phyloP scores from a whole-genome alignment of 2,113 vertebrate genomes.

The Bos javanicus region DNA sequence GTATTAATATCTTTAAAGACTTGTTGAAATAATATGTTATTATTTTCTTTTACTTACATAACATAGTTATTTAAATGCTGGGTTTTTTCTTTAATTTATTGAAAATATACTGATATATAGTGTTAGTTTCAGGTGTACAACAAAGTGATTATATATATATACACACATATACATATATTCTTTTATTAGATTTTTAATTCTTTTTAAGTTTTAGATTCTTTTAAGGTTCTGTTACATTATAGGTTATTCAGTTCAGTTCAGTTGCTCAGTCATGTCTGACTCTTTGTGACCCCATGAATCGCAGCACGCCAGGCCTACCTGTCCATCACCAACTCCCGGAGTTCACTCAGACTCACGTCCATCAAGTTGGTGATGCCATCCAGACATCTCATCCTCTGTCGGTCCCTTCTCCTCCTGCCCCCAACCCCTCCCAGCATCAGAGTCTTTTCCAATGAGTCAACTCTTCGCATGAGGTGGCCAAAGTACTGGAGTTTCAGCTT shows the following conservation, averaged over 20 bases:
- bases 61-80: not conserved
- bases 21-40: not conserved
- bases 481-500: too few relatives aligned
- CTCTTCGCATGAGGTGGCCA: too few relatives aligned
- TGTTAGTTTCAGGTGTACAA: not conserved
- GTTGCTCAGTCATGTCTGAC: accelerated
- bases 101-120: not conserved
- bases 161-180: not conserved
- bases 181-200: not conserved
- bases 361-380: too few relatives aligned
- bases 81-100: not conserved
- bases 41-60: not conserved
- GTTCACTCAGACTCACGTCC: too few relatives aligned
- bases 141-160: not conserved
- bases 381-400: too few relatives aligned
- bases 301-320: too few relatives aligned
- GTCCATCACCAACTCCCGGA: too few relatives aligned
- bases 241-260: not conserved
- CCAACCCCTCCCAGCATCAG: too few relatives aligned
- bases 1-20: not conserved
- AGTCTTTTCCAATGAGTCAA: too few relatives aligned
- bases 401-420: too few relatives aligned
- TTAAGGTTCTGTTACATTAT: not conserved
- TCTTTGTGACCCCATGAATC: too few relatives aligned
- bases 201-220: not conserved